Conservation (phyloP, 2,113 vertebrate genomes). For the Tauraco erythrolophus region DNA sequence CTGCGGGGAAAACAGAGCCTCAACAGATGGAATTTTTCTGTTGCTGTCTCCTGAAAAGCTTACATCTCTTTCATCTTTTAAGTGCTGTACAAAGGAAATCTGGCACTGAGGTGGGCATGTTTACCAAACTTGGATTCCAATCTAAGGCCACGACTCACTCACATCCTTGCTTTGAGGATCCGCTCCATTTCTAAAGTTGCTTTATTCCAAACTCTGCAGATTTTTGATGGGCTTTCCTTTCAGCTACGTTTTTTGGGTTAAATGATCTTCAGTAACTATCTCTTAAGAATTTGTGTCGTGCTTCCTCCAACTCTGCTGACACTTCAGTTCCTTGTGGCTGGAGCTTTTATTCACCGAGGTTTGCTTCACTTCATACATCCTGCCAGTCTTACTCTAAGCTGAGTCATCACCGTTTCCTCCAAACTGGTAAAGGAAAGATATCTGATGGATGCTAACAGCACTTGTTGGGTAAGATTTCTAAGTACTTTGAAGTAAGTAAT, state of each 20-base stretch:
- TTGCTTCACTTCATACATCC: neutral
- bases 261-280: neutral
- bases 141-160: neutral
- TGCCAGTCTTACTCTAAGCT: neutral
- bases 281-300: neutral
- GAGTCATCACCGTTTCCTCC: neutral
- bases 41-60: constrained; percentile 51
- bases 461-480: neutral
- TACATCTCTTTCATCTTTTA: neutral
- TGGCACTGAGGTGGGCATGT: neutral
- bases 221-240: neutral
- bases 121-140: neutral
- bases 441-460: neutral
- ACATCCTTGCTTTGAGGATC: neutral
- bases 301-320: neutral
- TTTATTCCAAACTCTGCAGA: neutral
- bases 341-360: neutral
- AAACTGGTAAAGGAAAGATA: neutral
- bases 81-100: neutral
- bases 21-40: constrained; percentile 55
- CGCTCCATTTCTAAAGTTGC: neutral
- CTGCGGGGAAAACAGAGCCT: constrained; percentile 24
- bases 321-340: neutral
- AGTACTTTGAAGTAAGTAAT: neutral
- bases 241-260: neutral